Evolutionary conservation across 1,140 invertebrate species (phyloP).

Genomic region (Trichonephila clavipes): DNA sequence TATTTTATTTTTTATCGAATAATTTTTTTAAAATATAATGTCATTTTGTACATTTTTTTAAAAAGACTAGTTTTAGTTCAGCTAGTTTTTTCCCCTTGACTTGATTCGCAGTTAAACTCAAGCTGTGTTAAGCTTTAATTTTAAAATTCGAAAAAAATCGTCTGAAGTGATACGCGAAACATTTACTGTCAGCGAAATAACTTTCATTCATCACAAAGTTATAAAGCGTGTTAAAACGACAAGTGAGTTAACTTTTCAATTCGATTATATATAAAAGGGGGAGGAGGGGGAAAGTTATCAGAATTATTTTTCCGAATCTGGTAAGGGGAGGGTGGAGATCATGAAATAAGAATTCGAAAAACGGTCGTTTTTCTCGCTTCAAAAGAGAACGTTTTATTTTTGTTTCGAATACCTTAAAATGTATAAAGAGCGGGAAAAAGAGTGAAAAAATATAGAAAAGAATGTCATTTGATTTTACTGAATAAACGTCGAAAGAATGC

Average conservation of each 20-base stretch:
- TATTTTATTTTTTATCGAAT: no score
- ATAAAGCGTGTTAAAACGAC: not conserved
- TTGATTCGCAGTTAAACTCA: not conserved
- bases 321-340: not conserved
- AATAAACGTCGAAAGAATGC: not conserved
- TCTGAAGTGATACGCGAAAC: not conserved
- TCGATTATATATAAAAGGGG: not conserved
- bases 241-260: not conserved
- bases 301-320: not conserved
- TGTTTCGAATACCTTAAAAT: not conserved
- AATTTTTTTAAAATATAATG: not conserved
- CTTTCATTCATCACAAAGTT: not conserved
- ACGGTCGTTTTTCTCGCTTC: not conserved
- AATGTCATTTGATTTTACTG: slow-evolving; percentile 34
- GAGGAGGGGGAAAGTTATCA: not conserved
- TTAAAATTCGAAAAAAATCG: not conserved
- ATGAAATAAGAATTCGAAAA: not conserved
- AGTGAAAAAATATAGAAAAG: not conserved
- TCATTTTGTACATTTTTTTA: not conserved
- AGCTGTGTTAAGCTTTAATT: not conserved
- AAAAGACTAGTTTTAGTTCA: not conserved
- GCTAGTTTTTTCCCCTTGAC: not conserved
- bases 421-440: not conserved
- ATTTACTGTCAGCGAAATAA: not conserved
- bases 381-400: not conserved